Conservation (phyloP, 2,113 vertebrate species). For the Megatriorchis doriae region DNA sequence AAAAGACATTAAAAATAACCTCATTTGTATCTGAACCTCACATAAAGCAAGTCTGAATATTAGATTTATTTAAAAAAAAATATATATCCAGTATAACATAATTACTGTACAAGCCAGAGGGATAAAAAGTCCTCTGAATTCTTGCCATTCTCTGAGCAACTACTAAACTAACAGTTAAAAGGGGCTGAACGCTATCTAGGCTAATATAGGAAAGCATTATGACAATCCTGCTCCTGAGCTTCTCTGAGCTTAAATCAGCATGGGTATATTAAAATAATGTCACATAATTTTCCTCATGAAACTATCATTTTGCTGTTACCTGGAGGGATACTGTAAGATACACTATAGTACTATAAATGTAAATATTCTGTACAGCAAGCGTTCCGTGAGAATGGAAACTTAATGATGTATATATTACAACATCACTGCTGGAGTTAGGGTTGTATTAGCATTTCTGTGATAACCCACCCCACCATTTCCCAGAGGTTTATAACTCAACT, state of each 20-base stretch:
- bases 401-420: slow-evolving; percentile 64
- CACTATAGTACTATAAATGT: slow-evolving; percentile 60
- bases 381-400: slow-evolving; percentile 51
- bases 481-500: slow-evolving; percentile 38
- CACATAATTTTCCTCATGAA: slow-evolving; percentile 64
- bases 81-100: background rate
- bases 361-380: slow-evolving; percentile 61
- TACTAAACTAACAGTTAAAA: slow-evolving; percentile 33
- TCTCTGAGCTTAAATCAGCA: slow-evolving; percentile 50
- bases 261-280: slow-evolving; percentile 59
- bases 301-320: slow-evolving; percentile 55
- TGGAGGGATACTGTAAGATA: slow-evolving; percentile 58
- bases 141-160: background rate
- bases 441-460: slow-evolving; percentile 56
- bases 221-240: slow-evolving; percentile 22
- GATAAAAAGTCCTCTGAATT: background rate
- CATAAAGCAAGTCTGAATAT: background rate
- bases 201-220: slow-evolving; percentile 31
- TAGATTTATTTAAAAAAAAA: background rate
- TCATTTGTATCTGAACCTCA: background rate
- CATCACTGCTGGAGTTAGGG: slow-evolving; percentile 28
- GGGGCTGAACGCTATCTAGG: background rate
- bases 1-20: background rate
- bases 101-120: slow-evolving; percentile 4
- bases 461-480: slow-evolving; percentile 30